phyloP scores from a whole-genome alignment of 2,888 invertebrate species.

The Xestia sexstrigata region DNA sequence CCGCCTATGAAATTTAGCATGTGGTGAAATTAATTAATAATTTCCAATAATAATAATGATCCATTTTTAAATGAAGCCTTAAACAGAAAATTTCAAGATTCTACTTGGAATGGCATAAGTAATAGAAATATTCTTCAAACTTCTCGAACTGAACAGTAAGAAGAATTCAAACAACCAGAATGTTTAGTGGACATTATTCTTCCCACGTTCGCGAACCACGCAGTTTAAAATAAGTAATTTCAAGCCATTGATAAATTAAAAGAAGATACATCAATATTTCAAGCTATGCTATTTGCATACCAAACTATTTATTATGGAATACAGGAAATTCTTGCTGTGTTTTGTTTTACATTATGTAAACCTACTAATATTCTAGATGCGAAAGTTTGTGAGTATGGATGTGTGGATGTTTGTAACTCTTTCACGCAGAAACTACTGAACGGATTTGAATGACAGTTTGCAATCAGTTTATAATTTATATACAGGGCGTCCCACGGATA shows the following conservation, averaged over 20 bases:
- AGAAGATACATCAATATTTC: no score
- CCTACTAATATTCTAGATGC: no score
- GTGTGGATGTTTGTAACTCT: no score
- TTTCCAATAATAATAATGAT: no score
- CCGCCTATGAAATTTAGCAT: no score
- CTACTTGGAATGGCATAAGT: neutral
- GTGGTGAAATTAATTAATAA: no score
- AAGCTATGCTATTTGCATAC: neutral
- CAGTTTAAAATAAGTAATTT: neutral
- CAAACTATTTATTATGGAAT: neutral
- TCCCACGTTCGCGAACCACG: neutral
- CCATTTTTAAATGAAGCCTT: neutral
- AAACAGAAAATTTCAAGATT: neutral
- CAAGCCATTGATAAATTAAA: no score
- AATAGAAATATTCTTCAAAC: neutral
- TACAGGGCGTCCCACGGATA: no score
- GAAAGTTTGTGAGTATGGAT: no score
- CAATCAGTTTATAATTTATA: no score
- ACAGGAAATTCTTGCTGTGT: neutral
- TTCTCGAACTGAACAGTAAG: neutral
- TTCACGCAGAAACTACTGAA: no score
- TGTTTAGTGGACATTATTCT: neutral
- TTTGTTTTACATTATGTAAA: neutral
- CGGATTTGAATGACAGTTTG: no score
- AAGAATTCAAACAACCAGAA: neutral